Conservation (phyloP, 2,113 vertebrate species). For the Castor canadensis region DNA sequence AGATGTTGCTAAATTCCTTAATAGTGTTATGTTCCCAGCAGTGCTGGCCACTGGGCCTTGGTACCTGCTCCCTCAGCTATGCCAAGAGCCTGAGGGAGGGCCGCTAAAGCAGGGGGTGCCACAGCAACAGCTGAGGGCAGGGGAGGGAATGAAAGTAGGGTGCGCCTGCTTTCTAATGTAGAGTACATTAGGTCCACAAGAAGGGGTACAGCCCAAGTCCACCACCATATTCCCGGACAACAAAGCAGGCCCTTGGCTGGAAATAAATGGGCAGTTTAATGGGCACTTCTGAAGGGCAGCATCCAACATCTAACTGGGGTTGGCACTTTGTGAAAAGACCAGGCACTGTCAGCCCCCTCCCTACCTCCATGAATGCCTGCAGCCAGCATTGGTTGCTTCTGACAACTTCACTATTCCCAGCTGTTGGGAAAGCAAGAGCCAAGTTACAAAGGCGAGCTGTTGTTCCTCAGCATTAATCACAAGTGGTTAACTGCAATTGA, state of each 20-base stretch:
- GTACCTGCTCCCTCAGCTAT: neutral
- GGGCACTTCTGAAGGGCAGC: neutral
- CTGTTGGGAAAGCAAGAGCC: neutral
- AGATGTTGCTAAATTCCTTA: neutral
- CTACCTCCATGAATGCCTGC: neutral
- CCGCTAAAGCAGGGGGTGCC: neutral
- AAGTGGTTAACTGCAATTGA: neutral
- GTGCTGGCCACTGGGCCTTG: neutral
- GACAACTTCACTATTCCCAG: neutral
- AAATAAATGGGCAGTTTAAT: neutral
- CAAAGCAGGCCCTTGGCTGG: neutral
- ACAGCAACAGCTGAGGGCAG: neutral
- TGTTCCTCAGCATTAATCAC: neutral
- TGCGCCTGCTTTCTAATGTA: slow-evolving; percentile 42
- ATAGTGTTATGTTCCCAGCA: neutral
- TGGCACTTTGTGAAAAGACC: slow-evolving; percentile 14
- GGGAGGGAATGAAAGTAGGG: neutral
- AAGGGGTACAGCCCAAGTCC: neutral
- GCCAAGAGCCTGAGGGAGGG: neutral
- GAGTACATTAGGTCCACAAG: neutral
- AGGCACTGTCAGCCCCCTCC: neutral
- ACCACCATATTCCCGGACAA: neutral
- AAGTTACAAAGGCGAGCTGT: neutral
- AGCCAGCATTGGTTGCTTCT: neutral
- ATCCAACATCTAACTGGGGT: neutral